Conservation (phyloP, 1,140 invertebrate genomes). For the Drosophila auraria region DNA sequence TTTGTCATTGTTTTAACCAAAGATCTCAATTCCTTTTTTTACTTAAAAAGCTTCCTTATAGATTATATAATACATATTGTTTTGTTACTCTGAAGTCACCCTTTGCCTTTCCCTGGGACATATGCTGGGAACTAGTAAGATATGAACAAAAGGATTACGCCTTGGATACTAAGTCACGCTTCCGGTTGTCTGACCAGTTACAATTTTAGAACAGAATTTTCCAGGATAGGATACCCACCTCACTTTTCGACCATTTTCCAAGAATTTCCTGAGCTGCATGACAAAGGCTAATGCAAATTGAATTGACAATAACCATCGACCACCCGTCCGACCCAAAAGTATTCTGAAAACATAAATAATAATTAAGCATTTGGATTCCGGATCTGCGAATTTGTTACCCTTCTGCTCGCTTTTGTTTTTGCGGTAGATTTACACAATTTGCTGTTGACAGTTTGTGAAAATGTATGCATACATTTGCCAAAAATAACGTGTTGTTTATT, state of each 20-base stretch:
- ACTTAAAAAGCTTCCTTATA: neutral
- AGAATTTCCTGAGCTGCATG: conserved; percentile 8
- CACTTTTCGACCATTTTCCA: neutral
- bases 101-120: too few species aligned
- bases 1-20: neutral
- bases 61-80: too few species aligned
- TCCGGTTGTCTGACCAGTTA: conserved; percentile 40
- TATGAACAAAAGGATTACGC: conserved; percentile 14
- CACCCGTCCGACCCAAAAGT: neutral
- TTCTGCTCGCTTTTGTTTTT: conserved; percentile 1
- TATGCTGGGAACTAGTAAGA: neutral
- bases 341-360: conserved; percentile 50
- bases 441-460: conserved; percentile 51
- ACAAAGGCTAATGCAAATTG: conserved; percentile 53
- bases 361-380: conserved; percentile 30
- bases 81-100: neutral
- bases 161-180: conserved; percentile 38
- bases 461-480: conserved; percentile 34
- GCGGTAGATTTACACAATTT: conserved; percentile 46
- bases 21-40: neutral
- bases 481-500: conserved; percentile 20
- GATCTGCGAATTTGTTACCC: neutral
- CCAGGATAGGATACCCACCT: neutral
- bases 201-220: conserved; percentile 53
- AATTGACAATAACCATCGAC: conserved; percentile 36